A percentile compares a stretch with the other conserved stretches of the same genome.
Evolutionary conservation across 2,113 vertebrate genomes (phyloP).

Genomic region (Balaeniceps rex): DNA sequence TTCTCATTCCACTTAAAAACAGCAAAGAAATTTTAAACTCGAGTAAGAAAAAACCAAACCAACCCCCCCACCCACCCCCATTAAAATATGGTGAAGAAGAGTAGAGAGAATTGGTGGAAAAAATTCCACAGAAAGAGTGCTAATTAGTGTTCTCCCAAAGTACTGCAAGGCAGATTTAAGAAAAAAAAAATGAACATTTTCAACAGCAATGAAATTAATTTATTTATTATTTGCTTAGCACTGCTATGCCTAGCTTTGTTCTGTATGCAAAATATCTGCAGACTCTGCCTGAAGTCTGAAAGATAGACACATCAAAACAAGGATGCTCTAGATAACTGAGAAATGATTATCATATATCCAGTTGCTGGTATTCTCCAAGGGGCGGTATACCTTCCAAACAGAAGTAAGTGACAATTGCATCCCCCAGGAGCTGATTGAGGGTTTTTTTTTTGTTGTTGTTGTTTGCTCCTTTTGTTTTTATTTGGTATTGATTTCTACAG

Average conservation of each 20-base stretch:
- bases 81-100: not conserved
- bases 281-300: conserved; percentile 9
- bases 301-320: conserved; percentile 53
- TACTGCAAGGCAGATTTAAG: not conserved
- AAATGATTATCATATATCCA: not conserved
- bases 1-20: not conserved
- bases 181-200: not conserved
- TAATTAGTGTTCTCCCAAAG: not conserved
- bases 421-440: not conserved
- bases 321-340: conserved; percentile 8
- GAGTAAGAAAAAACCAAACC: not conserved
- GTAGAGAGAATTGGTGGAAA: not conserved
- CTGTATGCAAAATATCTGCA: conserved; percentile 11
- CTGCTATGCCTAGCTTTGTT: conserved; percentile 15
- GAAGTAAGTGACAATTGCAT: not conserved
- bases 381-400: not conserved
- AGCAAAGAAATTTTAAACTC: not conserved
- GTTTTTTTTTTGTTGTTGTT: not conserved
- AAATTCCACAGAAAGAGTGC: not conserved
- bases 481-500: not conserved
- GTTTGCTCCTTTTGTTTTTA: not conserved
- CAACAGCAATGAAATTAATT: not conserved
- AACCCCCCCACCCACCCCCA: not conserved
- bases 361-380: conserved; percentile 1
- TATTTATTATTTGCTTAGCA: conserved; percentile 36